phyloP scores from a whole-genome alignment of 2,888 invertebrate genomes.

The Acleris holmiana region DNA sequence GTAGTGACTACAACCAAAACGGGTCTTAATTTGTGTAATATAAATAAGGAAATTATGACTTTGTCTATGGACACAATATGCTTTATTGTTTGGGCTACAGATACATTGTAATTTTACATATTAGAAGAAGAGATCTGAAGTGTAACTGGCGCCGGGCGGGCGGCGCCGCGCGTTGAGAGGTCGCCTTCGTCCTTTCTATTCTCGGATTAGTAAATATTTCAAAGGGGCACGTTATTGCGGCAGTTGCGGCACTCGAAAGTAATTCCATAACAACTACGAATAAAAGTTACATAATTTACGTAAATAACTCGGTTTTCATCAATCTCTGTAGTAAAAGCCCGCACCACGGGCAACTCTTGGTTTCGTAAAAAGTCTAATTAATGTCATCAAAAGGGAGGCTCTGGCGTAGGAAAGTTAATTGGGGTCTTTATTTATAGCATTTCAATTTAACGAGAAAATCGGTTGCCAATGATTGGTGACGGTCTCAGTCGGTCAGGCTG shows the following conservation, averaged over 20 bases:
- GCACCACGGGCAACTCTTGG: constrained; percentile 21
- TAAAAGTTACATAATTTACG: background rate
- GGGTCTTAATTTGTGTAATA: constrained; percentile 23
- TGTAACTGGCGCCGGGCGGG: background rate
- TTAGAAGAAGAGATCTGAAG: constrained; percentile 12
- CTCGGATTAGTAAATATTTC: constrained; percentile 9
- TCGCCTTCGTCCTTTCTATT: constrained; percentile 10
- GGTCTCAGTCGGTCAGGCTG: background rate
- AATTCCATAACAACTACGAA: background rate
- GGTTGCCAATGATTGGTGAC: constrained; percentile 16
- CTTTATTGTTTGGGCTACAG: constrained; percentile 37
- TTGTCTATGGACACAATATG: constrained; percentile 34
- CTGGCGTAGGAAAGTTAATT: constrained; percentile 57
- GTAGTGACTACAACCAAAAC: constrained; percentile 1
- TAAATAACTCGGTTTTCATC: constrained; percentile 15
- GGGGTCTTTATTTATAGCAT: constrained; percentile 56
- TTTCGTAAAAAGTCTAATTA: constrained; percentile 61
- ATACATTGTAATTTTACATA: constrained; percentile 33
- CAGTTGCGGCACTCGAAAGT: constrained; percentile 34
- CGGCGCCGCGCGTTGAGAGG: background rate
- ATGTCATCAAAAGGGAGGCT: constrained; percentile 63
- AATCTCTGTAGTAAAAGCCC: constrained; percentile 27
- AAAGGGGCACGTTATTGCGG: constrained; percentile 28
- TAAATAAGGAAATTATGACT: constrained; percentile 34
- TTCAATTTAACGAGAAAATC: constrained; percentile 51